These are phyloP conservation scores for Ischnus inquisitorius DNA, from an alignment of 2,888 invertebrate species.

Conservation along the genomic window DNA sequence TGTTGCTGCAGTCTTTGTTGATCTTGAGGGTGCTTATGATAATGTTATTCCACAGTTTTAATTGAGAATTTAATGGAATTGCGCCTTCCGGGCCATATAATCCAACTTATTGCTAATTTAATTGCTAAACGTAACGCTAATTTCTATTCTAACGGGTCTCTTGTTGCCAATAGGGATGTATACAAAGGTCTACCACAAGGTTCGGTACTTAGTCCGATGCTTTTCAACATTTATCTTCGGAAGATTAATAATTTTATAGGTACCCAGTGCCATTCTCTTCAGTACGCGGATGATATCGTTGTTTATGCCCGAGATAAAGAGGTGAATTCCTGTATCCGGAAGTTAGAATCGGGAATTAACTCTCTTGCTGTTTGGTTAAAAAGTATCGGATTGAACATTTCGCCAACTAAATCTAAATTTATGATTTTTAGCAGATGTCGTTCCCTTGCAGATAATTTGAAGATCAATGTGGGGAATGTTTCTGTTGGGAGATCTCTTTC, in stretches of 20 bases:
- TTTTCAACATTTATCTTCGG: slow-evolving; percentile 20
- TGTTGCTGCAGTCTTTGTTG: slow-evolving; percentile 9
- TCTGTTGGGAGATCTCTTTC: not conserved
- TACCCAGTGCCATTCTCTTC: not conserved
- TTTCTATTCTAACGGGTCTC: slow-evolving; percentile 11
- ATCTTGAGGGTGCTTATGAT: slow-evolving; percentile 32
- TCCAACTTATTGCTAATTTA: not conserved
- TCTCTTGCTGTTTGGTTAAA: not conserved
- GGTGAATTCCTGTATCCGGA: not conserved
- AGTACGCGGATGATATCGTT: slow-evolving; percentile 30
- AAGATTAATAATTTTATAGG: slow-evolving; percentile 17
- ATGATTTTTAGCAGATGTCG: slow-evolving; percentile 2
- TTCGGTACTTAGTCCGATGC: slow-evolving; percentile 3
- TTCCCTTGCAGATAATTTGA: not conserved
- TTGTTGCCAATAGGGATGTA: not conserved
- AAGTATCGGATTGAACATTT: slow-evolving; percentile 7
- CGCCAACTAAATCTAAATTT: slow-evolving; percentile 21
- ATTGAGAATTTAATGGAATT: slow-evolving; percentile 11
- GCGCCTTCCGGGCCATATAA: not conserved
- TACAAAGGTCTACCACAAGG: slow-evolving; percentile 26
- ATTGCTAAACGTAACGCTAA: not conserved
- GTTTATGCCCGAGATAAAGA: not conserved
- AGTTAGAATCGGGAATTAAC: slow-evolving; percentile 3
- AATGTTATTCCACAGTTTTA: slow-evolving; percentile 5
- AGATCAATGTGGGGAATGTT: not conserved